Base-by-base conservation (phyloP, 1,140 invertebrate species). In the Drosophila biarmipes region DNA sequence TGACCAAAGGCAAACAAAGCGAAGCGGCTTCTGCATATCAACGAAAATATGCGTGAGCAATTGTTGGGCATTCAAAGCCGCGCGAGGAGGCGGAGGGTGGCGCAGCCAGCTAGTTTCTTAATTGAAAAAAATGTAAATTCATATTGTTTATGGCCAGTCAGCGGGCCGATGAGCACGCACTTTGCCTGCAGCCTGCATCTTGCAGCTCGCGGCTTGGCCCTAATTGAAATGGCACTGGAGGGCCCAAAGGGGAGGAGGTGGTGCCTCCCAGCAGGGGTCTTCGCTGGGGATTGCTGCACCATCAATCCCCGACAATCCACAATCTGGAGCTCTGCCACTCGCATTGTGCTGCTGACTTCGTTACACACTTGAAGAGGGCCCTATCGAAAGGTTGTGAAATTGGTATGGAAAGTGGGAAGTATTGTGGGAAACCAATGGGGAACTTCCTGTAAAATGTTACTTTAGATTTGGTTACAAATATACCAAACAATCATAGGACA, bases 41-140 rank as follows among this genome's bases (percentile, higher is more conserved):
- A 63, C 79, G 69, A 77, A 51, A 46, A 40, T 49, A 51, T 72
- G 54, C 66, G 37, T 49, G 61, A 73, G 51, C 27, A 67, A 79
- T 64, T 66, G 48, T 46, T 42, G 56, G 58, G 53, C 58, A 55
- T 59, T 73, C 56, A 43, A 48, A 67, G 52, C 37, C 40, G 43
- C 43, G 14, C 49, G 48, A 35, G 11, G 46, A 11, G 58, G 17
- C 17, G 31, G 64, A n/a, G n/a, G n/a, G n/a, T n/a, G n/a, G n/a
- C n/a, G n/a, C n/a, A n/a, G n/a, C n/a, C n/a, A n/a, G n/a, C n/a
- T 57, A 61, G 82, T 61, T 61, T 52, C 64, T 68, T 81, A 87
- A 87, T 86, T 80, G 75, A 86, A 87, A 86, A 76, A 77, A 61
- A 62, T 78, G 63, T 66, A 62, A 78, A 86, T 61, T 78, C 78